Evolutionary conservation across 2,888 invertebrate species (phyloP), one percentile per base, ranked within the genome.

Genomic region (Pachliopta kotzebuea): DNA sequence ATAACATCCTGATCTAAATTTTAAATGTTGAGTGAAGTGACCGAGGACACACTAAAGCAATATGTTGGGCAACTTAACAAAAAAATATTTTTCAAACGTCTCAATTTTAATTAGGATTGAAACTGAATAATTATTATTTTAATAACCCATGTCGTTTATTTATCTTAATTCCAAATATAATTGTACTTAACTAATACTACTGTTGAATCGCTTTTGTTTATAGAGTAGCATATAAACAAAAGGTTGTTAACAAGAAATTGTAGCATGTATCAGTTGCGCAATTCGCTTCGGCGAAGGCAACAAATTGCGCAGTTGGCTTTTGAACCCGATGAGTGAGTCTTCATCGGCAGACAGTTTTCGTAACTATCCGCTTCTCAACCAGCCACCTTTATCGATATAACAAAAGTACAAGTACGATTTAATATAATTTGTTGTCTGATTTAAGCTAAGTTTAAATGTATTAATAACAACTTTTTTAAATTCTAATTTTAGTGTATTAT

Each of bases 291-390:
- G 67, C 63, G 74, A 74, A 69, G 73, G 74, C 80, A 81, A 88
- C 81, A 79, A 83, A 86, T 85, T 78, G 82, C 76, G 79, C 78
- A 74, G 75, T 88, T 89, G 84, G 78, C 89, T 85, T 88, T 88
- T 88, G 88, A 90, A 85, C 90, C 81, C 86, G 86, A 80, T 86
- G 88, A 88, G 86, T 87, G 86, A 89, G 88, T 86, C 88, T 88
- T 88, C 84, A 84, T 75, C 85, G 79, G 69, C 66, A 69, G 62
- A 69, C 70, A 68, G 67, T 69, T 65, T 65, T 52, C 58, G 55
- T 56, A 57, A 61, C 60, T 21, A 31, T 59, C 56, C 52, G 53
- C 56, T 18, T 21, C 56, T n/a, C 21, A 45, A 37, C 24, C 56
- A 24, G 52, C 54, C n/a, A 54, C 52, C n/a, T 57, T 65, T 61